phyloP scores from a whole-genome alignment of 2,113 vertebrate genomes.

The Poeciliopsis occidentalis region DNA sequence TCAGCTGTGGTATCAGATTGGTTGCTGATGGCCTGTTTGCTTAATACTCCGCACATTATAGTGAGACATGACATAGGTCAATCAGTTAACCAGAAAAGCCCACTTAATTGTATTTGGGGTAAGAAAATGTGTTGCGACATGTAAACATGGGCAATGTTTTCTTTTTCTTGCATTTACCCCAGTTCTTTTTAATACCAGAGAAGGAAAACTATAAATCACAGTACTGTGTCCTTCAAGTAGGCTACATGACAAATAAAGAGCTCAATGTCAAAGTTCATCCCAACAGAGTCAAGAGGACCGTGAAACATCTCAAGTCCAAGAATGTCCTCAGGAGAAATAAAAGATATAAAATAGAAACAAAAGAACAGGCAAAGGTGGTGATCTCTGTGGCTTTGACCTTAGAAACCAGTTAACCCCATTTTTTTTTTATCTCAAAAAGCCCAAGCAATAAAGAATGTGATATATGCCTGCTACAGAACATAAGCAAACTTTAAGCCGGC shows the following conservation, averaged over 20 bases:
- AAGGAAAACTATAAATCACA: conserved; percentile 66
- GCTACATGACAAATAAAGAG: conserved; percentile 65
- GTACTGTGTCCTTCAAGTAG: conserved; percentile 64
- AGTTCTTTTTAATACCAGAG: conserved; percentile 49
- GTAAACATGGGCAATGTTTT: conserved; percentile 22
- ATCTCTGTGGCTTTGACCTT: conserved; percentile 74
- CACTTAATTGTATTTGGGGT: conserved; percentile 45
- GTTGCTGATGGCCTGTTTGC: conserved; percentile 67
- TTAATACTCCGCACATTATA: conserved; percentile 71
- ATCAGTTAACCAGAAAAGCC: conserved; percentile 65
- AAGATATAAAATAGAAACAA: conserved; percentile 47
- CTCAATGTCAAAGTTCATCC: conserved; percentile 52
- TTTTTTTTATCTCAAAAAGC: conserved; percentile 54
- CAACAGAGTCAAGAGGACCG: conserved; percentile 47
- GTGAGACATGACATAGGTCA: conserved; percentile 70
- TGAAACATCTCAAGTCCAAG: conserved; percentile 54
- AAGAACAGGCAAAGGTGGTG: conserved; percentile 77
- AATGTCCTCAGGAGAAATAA: conserved; percentile 68
- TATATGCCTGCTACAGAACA: conserved; percentile 71
- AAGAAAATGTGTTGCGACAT: conserved; percentile 59
- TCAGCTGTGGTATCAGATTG: conserved; percentile 69
- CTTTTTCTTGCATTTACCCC: conserved; percentile 4
- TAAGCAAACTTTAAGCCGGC: conserved; percentile 76
- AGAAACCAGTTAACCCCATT: conserved; percentile 62
- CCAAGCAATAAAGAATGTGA: conserved; percentile 65